Evolutionary conservation across 2,797 vertebrate species (phyloP).

Genomic region (Enteromius viviparus): DNA sequence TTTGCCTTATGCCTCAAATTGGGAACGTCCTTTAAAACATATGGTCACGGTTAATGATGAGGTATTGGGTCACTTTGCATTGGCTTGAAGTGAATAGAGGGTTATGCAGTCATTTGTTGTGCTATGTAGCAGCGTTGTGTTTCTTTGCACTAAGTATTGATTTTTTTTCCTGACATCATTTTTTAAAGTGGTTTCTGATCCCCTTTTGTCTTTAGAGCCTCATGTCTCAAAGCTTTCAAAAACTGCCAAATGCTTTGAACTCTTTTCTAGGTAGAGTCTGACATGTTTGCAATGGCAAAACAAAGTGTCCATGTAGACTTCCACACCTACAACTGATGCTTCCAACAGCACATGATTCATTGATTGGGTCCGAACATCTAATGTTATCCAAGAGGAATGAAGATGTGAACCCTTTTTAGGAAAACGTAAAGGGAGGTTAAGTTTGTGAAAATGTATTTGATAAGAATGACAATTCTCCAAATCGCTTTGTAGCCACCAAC

Average conservation of each 20-base stretch:
- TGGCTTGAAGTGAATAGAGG: background rate
- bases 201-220: conserved; percentile 54
- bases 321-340: conserved; percentile 16
- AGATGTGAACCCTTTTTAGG: background rate
- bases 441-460: background rate
- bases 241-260: conserved; percentile 53
- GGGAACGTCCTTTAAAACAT: conserved; percentile 31
- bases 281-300: conserved; percentile 48
- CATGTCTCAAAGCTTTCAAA: conserved; percentile 52
- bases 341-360: conserved; percentile 17
- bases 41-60: conserved; percentile 31
- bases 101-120: conserved; percentile 17
- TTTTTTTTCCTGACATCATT: conserved; percentile 44
- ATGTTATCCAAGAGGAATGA: background rate
- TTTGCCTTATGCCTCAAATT: conserved; percentile 24
- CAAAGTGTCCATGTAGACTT: conserved; percentile 50
- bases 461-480: background rate
- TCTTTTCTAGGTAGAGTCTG: conserved; percentile 47
- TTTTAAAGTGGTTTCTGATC: conserved; percentile 58
- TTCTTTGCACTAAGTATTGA: conserved; percentile 46
- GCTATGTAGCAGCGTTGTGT: conserved; percentile 15
- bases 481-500: background rate
- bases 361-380: background rate
- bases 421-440: background rate
- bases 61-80: conserved; percentile 25